phyloP scores from a whole-genome alignment of 2,113 vertebrate genomes.

The Helogale parvula region DNA sequence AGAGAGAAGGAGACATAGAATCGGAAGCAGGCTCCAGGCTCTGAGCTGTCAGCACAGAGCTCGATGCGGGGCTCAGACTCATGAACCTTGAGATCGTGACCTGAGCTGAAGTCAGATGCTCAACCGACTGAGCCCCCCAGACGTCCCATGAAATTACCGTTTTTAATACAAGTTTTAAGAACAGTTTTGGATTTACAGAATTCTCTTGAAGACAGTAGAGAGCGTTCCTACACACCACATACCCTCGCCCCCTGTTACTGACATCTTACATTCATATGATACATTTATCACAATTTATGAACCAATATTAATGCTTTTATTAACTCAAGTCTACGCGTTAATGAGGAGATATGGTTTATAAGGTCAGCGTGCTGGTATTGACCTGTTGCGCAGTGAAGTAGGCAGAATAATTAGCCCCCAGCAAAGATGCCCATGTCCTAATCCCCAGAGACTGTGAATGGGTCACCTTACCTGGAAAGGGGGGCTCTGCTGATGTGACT shows the following conservation, averaged over 20 bases:
- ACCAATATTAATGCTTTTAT: not conserved
- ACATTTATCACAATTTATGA: too few species aligned
- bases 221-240: too few species aligned
- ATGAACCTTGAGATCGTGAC: too few species aligned
- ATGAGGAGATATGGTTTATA: not conserved
- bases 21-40: too few species aligned
- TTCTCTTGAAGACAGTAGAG: not conserved
- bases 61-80: too few species aligned
- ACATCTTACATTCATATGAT: not conserved
- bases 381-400: not conserved
- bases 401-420: not conserved
- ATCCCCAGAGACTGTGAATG: not conserved
- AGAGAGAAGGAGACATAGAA: too few species aligned
- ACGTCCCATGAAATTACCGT: too few species aligned
- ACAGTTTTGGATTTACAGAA: not conserved
- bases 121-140: too few species aligned
- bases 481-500: too few species aligned
- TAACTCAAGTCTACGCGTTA: not conserved
- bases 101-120: too few species aligned
- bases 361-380: not conserved
- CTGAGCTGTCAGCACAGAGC: too few species aligned
- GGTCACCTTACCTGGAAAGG: not conserved
- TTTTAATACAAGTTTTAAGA: not conserved
- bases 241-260: fast-evolving
- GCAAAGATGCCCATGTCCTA: not conserved